phyloP scores from a whole-genome alignment of 2,113 vertebrate species.

The Oreochromis aureus region DNA sequence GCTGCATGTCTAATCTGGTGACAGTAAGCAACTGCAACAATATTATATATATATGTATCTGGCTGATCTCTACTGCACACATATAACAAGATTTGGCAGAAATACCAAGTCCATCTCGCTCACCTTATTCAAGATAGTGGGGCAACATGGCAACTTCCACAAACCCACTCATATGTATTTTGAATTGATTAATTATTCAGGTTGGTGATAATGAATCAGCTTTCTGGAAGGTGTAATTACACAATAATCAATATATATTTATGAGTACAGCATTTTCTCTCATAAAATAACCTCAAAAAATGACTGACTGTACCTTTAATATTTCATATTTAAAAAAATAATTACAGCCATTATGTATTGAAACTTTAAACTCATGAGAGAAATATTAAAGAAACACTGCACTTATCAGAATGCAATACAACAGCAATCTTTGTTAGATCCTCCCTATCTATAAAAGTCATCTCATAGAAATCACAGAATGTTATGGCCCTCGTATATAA shows the following conservation, averaged over 20 bases:
- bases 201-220: accelerated
- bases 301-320: accelerated
- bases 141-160: neutral
- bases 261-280: neutral
- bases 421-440: neutral
- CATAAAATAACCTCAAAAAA: neutral
- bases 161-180: neutral
- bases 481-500: neutral
- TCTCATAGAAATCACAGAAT: neutral
- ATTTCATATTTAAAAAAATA: neutral
- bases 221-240: neutral
- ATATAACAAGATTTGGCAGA: neutral
- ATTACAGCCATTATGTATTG: neutral
- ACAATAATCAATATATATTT: neutral
- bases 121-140: neutral
- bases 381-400: neutral
- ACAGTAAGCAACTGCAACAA: neutral
- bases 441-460: neutral
- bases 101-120: neutral
- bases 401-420: neutral
- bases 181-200: neutral
- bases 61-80: neutral
- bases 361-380: neutral
- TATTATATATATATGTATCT: neutral
- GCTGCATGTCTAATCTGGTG: neutral